phyloP scores from a whole-genome alignment of 2,888 invertebrate genomes.

The Mongoloraphidia duomilia region DNA sequence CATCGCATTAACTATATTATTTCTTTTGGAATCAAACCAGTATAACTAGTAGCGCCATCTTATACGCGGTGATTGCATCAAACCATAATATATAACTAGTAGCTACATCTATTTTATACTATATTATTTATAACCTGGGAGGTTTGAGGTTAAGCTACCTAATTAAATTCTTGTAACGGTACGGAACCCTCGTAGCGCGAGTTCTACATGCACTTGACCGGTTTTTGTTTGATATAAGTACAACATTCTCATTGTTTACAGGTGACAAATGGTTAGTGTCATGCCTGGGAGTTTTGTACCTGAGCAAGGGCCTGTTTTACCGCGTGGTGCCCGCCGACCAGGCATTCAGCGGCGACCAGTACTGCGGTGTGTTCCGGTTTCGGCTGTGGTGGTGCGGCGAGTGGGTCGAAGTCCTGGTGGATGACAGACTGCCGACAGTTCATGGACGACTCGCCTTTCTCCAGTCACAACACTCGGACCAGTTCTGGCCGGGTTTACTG shows the following conservation, averaged over 20 bases:
- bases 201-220: no score
- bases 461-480: constrained; percentile 64
- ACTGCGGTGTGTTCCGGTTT: constrained; percentile 75
- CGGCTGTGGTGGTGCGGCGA: constrained; percentile 89
- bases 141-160: no score
- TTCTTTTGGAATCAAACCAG: no score
- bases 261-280: constrained; percentile 86
- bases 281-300: constrained; percentile 69
- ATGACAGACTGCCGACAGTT: constrained; percentile 78
- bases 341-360: constrained; percentile 51
- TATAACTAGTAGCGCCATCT: no score
- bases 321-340: constrained; percentile 86
- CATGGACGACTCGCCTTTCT: constrained; percentile 76
- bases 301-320: constrained; percentile 78
- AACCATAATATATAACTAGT: no score
- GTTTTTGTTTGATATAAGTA: no score
- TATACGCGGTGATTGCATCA: no score
- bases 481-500: constrained; percentile 78
- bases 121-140: no score
- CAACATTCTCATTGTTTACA: constrained; percentile 26
- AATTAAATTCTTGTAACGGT: no score
- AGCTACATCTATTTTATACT: no score
- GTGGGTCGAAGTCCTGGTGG: constrained; percentile 81
- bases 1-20: no score
- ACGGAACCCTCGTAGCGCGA: no score